These are phyloP conservation scores for Drepana arcuata DNA, from an alignment of 1,140 invertebrate genomes.

Conservation along the genomic window DNA sequence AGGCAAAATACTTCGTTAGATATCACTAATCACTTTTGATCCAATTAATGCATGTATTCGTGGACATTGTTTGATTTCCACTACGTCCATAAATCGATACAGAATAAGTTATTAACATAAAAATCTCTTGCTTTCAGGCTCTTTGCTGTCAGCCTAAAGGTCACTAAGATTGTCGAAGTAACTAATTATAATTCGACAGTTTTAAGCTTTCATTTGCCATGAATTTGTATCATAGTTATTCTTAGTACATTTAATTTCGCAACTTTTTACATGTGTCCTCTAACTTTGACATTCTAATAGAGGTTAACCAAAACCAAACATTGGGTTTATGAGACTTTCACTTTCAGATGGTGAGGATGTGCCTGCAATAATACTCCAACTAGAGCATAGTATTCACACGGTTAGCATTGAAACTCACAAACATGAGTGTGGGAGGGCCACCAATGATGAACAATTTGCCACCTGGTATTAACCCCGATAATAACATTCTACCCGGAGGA, in stretches of 20 bases:
- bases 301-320: slow-evolving; percentile 13
- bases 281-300: slow-evolving; percentile 21
- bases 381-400: slow-evolving; percentile 1
- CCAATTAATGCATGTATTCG: too few relatives aligned
- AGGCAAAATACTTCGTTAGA: too few relatives aligned
- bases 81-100: too few relatives aligned
- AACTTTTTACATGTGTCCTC: slow-evolving; percentile 19
- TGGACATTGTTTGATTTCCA: too few relatives aligned
- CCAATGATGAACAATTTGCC: slow-evolving; percentile 57
- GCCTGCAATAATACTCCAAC: slow-evolving; percentile 4
- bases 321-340: slow-evolving; percentile 14
- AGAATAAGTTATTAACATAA: too few relatives aligned
- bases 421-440: slow-evolving; percentile 49
- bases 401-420: slow-evolving; percentile 18
- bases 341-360: slow-evolving; percentile 21
- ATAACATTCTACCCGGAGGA: slow-evolving; percentile 67
- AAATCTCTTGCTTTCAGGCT: too few relatives aligned
- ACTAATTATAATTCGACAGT: too few relatives aligned
- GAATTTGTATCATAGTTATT: too few relatives aligned
- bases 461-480: slow-evolving; percentile 67
- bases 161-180: too few relatives aligned
- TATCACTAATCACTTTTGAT: too few relatives aligned
- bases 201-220: too few relatives aligned
- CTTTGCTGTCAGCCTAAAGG: too few relatives aligned
- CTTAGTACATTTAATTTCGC: slow-evolving; percentile 14